These are phyloP conservation scores for Thalassoma bifasciatum DNA, from an alignment of 2,113 vertebrate genomes.

Conservation along the genomic window DNA sequence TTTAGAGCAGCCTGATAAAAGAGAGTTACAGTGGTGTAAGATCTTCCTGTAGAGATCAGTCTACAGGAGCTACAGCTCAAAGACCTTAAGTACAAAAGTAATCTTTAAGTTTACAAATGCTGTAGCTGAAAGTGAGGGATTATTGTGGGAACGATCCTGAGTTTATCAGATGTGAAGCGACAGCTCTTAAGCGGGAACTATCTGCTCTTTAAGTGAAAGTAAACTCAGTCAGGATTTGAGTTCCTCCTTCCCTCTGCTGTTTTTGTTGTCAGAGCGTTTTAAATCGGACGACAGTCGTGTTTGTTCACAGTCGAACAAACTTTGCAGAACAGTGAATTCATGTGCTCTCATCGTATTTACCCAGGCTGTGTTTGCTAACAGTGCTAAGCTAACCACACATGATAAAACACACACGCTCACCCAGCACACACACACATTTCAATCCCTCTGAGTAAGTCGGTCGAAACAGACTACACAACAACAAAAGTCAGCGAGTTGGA, in stretches of 20 bases:
- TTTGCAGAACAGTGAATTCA: constrained; percentile 45
- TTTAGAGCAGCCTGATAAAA: no score
- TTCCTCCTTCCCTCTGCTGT: constrained; percentile 5
- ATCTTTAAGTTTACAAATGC: no score
- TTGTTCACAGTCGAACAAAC: constrained; percentile 48
- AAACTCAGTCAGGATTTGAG: neutral
- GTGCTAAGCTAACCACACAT: constrained; percentile 69
- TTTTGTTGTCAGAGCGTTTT: constrained; percentile 35
- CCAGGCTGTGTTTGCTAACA: constrained; percentile 69
- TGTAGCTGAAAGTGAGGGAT: no score
- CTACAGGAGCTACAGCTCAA: neutral
- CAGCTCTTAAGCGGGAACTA: neutral
- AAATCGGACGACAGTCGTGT: constrained; percentile 40
- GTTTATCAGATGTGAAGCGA: neutral
- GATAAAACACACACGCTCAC: constrained; percentile 50
- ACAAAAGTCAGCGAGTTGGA: constrained; percentile 34
- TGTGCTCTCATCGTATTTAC: constrained; percentile 70
- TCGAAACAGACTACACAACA: constrained; percentile 41
- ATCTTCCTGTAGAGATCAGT: no score
- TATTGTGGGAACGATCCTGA: neutral
- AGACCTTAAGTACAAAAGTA: no score
- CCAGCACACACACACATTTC: constrained; percentile 38
- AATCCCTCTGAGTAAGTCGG: constrained; percentile 34
- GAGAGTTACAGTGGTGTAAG: no score
- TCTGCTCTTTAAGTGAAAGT: constrained; percentile 1